phyloP scores from a whole-genome alignment of 53 echinoderm and acorn worm genomes.

The Echinometra lucunter region DNA sequence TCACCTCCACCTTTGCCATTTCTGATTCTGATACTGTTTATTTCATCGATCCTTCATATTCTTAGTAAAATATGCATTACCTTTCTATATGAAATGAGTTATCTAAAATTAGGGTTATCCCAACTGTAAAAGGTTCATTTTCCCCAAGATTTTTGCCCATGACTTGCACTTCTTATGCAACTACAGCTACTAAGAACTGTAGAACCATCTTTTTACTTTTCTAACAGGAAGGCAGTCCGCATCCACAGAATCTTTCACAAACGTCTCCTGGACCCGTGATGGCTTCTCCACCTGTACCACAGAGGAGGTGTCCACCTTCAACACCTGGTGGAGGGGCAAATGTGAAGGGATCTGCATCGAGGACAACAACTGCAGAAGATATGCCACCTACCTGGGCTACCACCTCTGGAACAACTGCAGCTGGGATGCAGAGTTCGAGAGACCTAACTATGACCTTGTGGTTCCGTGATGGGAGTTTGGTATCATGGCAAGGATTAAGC shows the following conservation, averaged over 20 bases:
- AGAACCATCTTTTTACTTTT: background rate
- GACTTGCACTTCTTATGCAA: too few species aligned
- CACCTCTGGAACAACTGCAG: constrained; percentile 97
- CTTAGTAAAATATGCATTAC: too few species aligned
- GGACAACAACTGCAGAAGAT: constrained; percentile 90
- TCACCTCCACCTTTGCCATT: too few species aligned
- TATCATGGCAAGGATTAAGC: background rate
- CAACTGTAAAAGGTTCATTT: too few species aligned
- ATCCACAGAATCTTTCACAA: constrained; percentile 59
- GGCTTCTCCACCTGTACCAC: constrained; percentile 89
- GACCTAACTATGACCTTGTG: constrained; percentile 80
- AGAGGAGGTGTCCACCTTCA: constrained; percentile 79
- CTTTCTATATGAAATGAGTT: too few species aligned
- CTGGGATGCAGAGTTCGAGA: constrained; percentile 78
- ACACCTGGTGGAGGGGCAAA: constrained; percentile 80
- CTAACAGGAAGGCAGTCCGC: constrained; percentile 72
- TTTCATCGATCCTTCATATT: too few species aligned
- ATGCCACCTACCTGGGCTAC: constrained; percentile 79
- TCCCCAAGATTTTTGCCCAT: too few species aligned
- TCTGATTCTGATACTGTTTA: too few species aligned
- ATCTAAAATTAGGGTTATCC: too few species aligned
- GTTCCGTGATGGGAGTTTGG: constrained; percentile 69
- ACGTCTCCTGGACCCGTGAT: constrained; percentile 84
- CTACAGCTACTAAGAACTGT: background rate
- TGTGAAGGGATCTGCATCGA: constrained; percentile 81